Base-by-base conservation (phyloP, 2,888 invertebrate species). In the Ametastegia equiseti region DNA sequence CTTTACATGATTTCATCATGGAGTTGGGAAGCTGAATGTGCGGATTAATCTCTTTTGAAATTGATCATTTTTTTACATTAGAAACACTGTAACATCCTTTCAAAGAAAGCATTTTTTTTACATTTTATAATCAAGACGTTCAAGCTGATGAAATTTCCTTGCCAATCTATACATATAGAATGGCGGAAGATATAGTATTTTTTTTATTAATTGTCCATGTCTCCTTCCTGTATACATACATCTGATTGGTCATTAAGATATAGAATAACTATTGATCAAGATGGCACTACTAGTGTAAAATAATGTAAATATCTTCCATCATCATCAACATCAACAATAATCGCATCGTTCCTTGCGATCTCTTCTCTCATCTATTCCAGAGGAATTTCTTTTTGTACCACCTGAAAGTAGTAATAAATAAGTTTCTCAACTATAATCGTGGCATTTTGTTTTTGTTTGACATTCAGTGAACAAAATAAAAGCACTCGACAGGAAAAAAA, bases 351-450 rank as follows among this genome's bases (percentile, higher is more conserved):
- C 27, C 27, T 71, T 79, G 71, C 80, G 77, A 80, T 83, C 83
- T 83, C 67, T 81, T 75, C 27, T 80, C 60, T 30, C 73, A 47
- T 81, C 65, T 92, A 95, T 88, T 95, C 95, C 92, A 96, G 91
- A 82, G 96, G 96, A 91, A 96, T 95, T 91, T 96, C 95, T 86
- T 95, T 95, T 91, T 93, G 94, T 80, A 96, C 95, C 87, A 96
- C 94, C 96, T 96, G 94, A 85, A 95, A 94, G 85, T 39, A 60
- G 11, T 60, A 89, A 84, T 86, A 86, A 33, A 80, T 33, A 7
- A n/a, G 2, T 19, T 67, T 9, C 19, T 7, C 9, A 5, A 36
- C 2, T 36, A 67, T 67, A 13, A 67, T 39, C 13, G 50, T 2
- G n/a, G 19, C 4, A 63, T 15, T 60, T 42, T 42, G 42, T 42